Percentiles rank a stretch among this genome's conserved stretches.
Conservation (phyloP, 2,113 vertebrate genomes). For the Procapra przewalskii region DNA sequence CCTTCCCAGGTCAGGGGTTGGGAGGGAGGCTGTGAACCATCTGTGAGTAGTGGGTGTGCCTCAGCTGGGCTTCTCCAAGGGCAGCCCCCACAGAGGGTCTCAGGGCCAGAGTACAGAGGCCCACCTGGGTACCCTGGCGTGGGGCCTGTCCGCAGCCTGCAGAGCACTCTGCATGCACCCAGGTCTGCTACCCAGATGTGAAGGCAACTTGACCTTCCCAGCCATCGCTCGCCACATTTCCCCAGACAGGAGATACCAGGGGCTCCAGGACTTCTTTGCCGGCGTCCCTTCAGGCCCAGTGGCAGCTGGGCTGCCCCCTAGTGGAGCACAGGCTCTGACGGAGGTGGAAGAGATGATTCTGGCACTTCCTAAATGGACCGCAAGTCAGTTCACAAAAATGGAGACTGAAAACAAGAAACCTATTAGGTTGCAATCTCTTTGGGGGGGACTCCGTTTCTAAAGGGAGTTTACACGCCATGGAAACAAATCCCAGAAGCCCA, state of each 20-base stretch:
- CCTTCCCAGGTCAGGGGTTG: background rate
- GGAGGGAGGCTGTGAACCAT: background rate
- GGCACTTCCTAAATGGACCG: slow-evolving; percentile 56
- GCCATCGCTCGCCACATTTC: background rate
- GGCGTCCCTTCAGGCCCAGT: background rate
- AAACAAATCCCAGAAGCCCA: slow-evolving; percentile 79
- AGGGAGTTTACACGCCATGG: slow-evolving; percentile 78
- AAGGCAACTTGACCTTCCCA: background rate
- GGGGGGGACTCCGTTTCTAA: slow-evolving; percentile 71
- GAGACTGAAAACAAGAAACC: slow-evolving; percentile 42
- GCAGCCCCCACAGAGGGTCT: background rate
- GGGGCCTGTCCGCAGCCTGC: background rate
- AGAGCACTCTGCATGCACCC: background rate
- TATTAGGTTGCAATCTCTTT: slow-evolving; percentile 75
- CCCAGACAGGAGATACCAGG: background rate
- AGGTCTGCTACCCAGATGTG: background rate
- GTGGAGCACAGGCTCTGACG: background rate
- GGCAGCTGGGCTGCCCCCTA: background rate
- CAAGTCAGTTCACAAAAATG: slow-evolving; percentile 68
- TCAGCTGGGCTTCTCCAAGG: background rate
- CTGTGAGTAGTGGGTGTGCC: background rate
- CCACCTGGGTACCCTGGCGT: background rate
- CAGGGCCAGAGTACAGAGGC: background rate
- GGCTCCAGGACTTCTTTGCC: background rate
- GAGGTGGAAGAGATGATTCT: background rate